phyloP scores from a whole-genome alignment of 2,113 vertebrate genomes.

The Misgurnus anguillicaudatus region DNA sequence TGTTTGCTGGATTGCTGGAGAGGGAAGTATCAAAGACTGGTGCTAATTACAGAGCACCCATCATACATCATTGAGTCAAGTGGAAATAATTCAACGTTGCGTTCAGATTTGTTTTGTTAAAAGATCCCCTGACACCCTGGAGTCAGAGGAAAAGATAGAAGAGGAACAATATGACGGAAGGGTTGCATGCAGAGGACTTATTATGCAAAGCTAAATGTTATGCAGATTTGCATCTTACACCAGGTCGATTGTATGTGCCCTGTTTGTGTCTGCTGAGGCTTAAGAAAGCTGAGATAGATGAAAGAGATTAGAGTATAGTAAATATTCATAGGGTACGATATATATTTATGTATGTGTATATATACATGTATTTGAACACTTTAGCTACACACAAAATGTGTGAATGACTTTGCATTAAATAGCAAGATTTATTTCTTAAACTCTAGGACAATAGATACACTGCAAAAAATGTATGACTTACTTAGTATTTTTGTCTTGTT shows the following conservation, averaged over 20 bases:
- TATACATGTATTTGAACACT: too few species aligned
- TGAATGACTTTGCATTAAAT: too few species aligned
- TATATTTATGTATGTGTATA: too few species aligned
- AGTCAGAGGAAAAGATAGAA: conserved; percentile 53
- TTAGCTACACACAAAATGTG: too few species aligned
- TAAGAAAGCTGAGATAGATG: background rate
- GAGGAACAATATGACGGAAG: conserved; percentile 29
- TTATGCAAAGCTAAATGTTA: conserved; percentile 26
- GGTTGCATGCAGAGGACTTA: background rate
- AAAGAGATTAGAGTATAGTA: too few species aligned
- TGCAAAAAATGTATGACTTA: too few species aligned
- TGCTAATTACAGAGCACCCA: conserved; percentile 59
- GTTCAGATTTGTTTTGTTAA: conserved; percentile 70
- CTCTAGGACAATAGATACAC: too few species aligned
- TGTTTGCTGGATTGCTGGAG: conserved; percentile 59
- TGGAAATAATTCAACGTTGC: conserved; percentile 71
- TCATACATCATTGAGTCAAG: conserved; percentile 70
- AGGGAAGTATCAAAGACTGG: conserved; percentile 53
- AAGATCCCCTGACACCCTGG: conserved; percentile 52
- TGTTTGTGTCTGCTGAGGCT: background rate
- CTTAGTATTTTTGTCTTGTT: too few species aligned
- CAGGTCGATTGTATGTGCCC: background rate
- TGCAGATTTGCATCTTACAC: background rate
- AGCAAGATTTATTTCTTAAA: too few species aligned
- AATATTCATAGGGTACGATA: too few species aligned